Evolutionary conservation across 2,797 vertebrate genomes (phyloP).

Genomic region (Microcaecilia unicolor): DNA sequence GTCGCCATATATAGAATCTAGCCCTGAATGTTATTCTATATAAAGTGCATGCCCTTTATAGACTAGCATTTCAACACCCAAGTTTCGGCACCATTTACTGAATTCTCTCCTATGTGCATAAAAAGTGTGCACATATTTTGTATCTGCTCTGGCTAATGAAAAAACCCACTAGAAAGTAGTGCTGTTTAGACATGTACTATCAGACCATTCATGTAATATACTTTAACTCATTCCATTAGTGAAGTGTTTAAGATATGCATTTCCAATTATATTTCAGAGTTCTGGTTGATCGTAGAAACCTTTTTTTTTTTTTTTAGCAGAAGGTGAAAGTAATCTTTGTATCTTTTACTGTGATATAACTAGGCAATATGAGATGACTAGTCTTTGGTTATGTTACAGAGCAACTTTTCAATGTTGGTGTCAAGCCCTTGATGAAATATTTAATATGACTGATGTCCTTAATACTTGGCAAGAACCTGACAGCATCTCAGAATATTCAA

Average conservation of each 20-base stretch:
- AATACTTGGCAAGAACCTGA: constrained; percentile 72
- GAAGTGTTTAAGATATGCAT: not conserved
- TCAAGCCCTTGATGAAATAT: constrained; percentile 75
- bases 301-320: no score
- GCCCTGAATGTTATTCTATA: no score
- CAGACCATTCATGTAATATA: not conserved
- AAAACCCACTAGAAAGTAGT: no score
- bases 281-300: constrained; percentile 6
- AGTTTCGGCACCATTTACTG: no score
- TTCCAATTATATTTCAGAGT: constrained; percentile 8
- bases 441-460: constrained; percentile 58
- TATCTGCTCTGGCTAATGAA: no score
- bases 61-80: no score
- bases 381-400: constrained; percentile 50
- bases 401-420: constrained; percentile 76
- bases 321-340: constrained; percentile 17
- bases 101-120: no score
- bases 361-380: constrained; percentile 10
- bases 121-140: no score
- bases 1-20: no score
- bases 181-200: no score
- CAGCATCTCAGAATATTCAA: constrained; percentile 24
- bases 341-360: constrained; percentile 17
- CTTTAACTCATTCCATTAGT: not conserved
- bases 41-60: no score